Conservation (phyloP, 2,113 vertebrate genomes). For the Pomatorhinus ruficollis region DNA sequence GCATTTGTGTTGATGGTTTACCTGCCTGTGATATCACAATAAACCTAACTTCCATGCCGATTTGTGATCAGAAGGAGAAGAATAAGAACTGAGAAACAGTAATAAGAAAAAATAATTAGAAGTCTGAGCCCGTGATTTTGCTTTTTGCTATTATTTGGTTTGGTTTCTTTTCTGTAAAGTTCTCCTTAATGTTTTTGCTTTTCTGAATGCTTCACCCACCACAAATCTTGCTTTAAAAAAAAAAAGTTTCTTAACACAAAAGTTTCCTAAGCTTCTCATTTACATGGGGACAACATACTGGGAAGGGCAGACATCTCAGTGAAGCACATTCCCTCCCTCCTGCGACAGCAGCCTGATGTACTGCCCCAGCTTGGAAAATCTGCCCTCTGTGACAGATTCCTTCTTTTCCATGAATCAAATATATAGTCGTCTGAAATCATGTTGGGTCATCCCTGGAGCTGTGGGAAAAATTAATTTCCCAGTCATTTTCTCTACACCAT, state of each 20-base stretch:
- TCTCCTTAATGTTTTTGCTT: neutral
- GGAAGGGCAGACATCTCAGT: neutral
- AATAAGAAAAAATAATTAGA: neutral
- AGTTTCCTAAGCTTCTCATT: neutral
- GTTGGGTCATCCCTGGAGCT: neutral
- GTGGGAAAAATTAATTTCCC: neutral
- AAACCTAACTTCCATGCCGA: neutral
- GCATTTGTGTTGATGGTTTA: neutral
- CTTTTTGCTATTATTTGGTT: neutral
- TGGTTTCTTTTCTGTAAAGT: neutral
- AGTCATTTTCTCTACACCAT: neutral
- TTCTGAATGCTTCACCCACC: neutral
- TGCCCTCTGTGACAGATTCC: neutral
- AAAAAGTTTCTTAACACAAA: neutral
- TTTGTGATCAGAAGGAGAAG: neutral
- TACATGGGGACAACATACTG: accelerated
- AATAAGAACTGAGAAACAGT: neutral
- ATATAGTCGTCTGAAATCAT: neutral
- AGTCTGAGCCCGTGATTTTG: neutral
- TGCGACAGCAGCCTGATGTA: accelerated
- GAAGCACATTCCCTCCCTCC: neutral
- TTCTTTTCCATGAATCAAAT: neutral
- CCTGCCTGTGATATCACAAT: neutral
- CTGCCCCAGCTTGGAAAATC: neutral
- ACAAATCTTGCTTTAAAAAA: neutral